Percentiles rank a stretch among this genome's conserved stretches.
Conservation (phyloP, 37 sponge, comb jelly and placozoan species). For the Spongilla lacustris region DNA sequence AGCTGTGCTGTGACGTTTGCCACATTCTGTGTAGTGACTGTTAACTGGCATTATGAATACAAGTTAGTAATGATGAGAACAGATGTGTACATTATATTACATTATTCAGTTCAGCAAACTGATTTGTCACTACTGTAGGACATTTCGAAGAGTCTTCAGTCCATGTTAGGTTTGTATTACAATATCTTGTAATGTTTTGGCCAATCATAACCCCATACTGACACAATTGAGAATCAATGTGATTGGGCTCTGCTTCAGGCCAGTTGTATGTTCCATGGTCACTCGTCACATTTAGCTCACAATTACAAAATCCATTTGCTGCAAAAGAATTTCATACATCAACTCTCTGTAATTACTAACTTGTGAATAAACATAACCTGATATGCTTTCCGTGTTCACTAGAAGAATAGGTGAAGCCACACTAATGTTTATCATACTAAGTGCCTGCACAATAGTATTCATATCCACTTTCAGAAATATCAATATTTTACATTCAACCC, state of each 20-base stretch:
- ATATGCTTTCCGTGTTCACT: background rate
- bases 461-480: background rate
- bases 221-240: background rate
- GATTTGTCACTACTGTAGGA: constrained; percentile 1
- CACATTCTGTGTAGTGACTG: background rate
- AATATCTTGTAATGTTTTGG: background rate
- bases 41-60: no score
- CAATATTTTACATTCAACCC: background rate
- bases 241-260: constrained; percentile 21
- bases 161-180: background rate
- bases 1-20: background rate
- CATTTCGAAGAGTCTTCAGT: background rate
- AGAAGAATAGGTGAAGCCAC: background rate
- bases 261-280: constrained; percentile 24
- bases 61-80: background rate
- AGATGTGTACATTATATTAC: background rate
- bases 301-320: constrained; percentile 44
- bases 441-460: background rate
- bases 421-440: background rate
- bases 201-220: background rate
- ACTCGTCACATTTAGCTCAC: background rate
- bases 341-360: no score
- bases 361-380: background rate
- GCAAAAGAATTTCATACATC: background rate
- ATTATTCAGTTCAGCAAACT: background rate